Conservation (phyloP, 2,113 vertebrate genomes). For the Tachuris rubrigastra region DNA sequence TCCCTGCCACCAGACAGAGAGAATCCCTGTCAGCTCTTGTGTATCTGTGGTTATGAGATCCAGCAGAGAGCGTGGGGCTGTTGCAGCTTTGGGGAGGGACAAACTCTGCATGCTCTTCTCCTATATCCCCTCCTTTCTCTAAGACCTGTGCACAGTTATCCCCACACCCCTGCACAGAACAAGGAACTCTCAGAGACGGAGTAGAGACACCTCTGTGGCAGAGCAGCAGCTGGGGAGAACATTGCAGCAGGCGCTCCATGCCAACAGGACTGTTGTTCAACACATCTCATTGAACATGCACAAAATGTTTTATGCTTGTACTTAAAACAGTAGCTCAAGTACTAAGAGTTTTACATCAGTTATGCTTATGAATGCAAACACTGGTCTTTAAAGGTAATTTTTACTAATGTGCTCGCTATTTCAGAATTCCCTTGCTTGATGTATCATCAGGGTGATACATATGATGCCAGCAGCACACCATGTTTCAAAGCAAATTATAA, state of each 20-base stretch:
- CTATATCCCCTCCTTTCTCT: rapidly evolving
- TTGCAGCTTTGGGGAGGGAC: rapidly evolving
- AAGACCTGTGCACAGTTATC: no score
- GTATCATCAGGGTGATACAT: neutral
- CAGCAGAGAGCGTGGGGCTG: rapidly evolving
- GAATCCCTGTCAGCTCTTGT: rapidly evolving
- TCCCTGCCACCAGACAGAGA: neutral
- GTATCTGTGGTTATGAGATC: neutral
- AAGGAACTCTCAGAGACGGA: neutral
- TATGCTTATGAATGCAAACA: neutral
- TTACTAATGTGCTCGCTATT: neutral
- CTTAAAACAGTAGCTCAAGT: neutral
- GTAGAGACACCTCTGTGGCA: rapidly evolving
- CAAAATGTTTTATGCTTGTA: neutral
- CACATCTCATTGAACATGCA: neutral
- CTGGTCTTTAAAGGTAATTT: neutral
- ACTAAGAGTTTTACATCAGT: neutral
- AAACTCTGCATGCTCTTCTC: rapidly evolving
- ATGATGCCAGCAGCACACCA: neutral
- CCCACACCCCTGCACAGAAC: no score
- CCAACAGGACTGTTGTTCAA: neutral
- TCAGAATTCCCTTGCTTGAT: neutral
- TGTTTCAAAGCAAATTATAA: neutral
- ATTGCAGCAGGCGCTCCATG: neutral
- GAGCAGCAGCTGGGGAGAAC: neutral